Base-by-base conservation (phyloP, 1,140 invertebrate genomes). In the Trissolcus basalis region DNA sequence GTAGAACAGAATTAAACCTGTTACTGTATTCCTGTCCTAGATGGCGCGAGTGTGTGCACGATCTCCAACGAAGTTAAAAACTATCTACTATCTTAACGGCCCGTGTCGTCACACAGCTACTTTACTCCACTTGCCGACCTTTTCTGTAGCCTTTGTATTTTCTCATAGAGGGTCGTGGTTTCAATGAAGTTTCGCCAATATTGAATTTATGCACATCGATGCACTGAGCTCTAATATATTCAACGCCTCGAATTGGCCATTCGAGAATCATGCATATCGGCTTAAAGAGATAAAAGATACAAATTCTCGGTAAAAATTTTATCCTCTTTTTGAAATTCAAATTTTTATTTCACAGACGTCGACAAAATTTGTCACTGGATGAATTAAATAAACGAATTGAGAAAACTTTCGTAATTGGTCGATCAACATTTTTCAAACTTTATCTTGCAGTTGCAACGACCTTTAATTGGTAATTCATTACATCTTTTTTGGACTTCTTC, bases 161-260 rank as follows among this genome's bases (percentile, higher is more conserved):
- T 72, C 59, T 47, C 50, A 39, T 51, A 63, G 43, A 71, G 44
- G 59, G 51, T 44, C 51, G 13, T 36, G 48, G 47, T 33, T 59
- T 47, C 39, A 36, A 64, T 64, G 27, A 65, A 72, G 54, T 65
- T 65, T 59, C n/a, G 12, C 11, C 13, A 44, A 12, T 13, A 44
- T 39, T 39, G 19, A 63, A 70, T 56, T 35, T 45, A 56, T 70
- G 58, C 56, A 56, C 59, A 50, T 58, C 58, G 59, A 58, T 60
- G 55, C 65, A 61, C 65, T 55, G 33, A 6, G 49, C 35, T 51
- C 43, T 60, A 54, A 53, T 41, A 47, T 54, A 54, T 69, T 41
- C 56, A 55, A 32, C 32, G 41, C 13, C 16, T 27, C 19, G 19
- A 70, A 61, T 70, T 61, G 67, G 43, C 39, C 51, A 36, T 60